These are phyloP conservation scores for Venusia cambrica DNA, from an alignment of 2,888 invertebrate species.

Conservation along the genomic window DNA sequence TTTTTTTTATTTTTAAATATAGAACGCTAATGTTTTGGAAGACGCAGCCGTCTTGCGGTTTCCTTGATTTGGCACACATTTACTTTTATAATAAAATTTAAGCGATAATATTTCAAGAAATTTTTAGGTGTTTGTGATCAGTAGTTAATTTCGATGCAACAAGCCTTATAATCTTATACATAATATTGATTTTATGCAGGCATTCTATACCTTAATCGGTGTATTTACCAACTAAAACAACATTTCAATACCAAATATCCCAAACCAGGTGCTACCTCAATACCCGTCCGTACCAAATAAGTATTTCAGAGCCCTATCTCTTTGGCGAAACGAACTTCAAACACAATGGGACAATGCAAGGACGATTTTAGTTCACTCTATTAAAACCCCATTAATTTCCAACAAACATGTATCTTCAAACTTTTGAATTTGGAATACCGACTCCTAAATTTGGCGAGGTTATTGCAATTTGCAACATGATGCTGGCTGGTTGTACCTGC, in stretches of 20 bases:
- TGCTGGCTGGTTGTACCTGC: constrained; percentile 70
- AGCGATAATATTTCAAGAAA: too few relatives aligned
- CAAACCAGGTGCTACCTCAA: constrained; percentile 42
- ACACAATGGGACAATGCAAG: constrained; percentile 76
- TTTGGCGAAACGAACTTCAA: constrained; percentile 54
- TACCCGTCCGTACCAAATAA: constrained; percentile 42
- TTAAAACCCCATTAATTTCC: constrained; percentile 65
- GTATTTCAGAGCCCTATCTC: constrained; percentile 55
- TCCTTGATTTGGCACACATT: constrained; percentile 37
- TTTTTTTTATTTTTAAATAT: constrained; percentile 62
- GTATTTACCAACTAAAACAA: constrained; percentile 16
- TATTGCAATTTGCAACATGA: constrained; percentile 71
- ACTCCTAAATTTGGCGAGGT: constrained; percentile 37
- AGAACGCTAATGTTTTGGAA: constrained; percentile 45
- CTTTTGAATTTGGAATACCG: neutral
- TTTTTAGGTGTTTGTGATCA: too few relatives aligned
- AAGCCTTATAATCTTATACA: too few relatives aligned
- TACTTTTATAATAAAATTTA: too few relatives aligned
- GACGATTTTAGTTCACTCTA: constrained; percentile 71
- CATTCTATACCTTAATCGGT: constrained; percentile 1
- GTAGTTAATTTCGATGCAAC: too few relatives aligned
- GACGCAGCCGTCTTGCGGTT: constrained; percentile 41
- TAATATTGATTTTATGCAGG: too few relatives aligned
- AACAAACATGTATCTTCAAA: constrained; percentile 15
- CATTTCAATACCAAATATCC: constrained; percentile 20